Conservation (phyloP, 1,140 invertebrate genomes). For the Diuraphis noxia region DNA sequence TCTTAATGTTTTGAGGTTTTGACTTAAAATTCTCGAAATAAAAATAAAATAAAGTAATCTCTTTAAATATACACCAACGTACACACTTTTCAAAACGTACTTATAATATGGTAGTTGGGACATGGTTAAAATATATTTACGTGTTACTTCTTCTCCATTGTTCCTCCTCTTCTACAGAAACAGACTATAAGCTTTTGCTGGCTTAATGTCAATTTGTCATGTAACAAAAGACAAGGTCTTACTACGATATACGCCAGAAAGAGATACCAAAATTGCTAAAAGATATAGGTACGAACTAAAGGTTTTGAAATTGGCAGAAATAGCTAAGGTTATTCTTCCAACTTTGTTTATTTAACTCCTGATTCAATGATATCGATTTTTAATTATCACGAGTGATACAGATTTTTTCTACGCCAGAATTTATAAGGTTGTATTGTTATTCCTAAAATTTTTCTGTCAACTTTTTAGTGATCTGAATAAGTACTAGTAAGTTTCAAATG, state of each 20-base stretch:
- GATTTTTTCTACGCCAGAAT: background rate
- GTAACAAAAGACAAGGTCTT: background rate
- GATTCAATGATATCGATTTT: background rate
- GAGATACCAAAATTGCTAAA: background rate
- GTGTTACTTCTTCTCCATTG: background rate
- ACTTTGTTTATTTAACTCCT: background rate
- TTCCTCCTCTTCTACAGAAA: background rate
- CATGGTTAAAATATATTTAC: background rate
- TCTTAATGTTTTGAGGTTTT: background rate
- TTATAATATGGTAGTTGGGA: no score
- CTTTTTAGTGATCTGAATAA: no score
- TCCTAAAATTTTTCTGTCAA: background rate
- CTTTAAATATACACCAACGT: background rate
- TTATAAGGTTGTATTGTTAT: background rate
- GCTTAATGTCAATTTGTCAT: background rate
- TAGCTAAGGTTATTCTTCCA: no score
- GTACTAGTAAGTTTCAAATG: no score
- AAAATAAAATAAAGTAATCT: background rate
- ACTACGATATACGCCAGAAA: background rate
- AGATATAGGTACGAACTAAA: background rate
- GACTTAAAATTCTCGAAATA: background rate
- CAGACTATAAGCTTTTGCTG: background rate
- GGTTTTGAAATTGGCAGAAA: background rate
- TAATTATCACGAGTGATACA: background rate
- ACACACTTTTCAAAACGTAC: background rate